Evolutionary conservation across 2,888 invertebrate species (phyloP).

Genomic region (Hymenopus coronatus): DNA sequence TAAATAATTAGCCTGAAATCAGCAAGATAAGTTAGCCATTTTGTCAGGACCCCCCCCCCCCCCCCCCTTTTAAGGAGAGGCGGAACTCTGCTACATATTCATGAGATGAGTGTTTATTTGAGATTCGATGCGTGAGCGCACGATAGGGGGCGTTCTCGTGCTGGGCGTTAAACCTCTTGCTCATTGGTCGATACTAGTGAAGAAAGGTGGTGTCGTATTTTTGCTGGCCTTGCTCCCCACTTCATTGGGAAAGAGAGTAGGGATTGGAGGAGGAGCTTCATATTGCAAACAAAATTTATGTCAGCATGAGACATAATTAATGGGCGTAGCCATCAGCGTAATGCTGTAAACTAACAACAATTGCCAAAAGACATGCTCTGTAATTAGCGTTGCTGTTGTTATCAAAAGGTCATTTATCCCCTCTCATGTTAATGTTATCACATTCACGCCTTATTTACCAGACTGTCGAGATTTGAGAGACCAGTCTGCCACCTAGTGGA

Average conservation of each 20-base stretch:
- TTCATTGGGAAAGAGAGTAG: background rate
- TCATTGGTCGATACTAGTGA: background rate
- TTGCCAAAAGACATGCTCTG: background rate
- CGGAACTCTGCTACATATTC: background rate
- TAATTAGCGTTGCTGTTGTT: background rate
- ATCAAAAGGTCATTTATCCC: background rate
- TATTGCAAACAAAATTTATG: background rate
- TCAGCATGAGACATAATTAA: background rate
- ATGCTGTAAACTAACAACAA: background rate
- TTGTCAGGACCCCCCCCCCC: background rate
- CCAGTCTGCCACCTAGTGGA: slow-evolving; percentile 12
- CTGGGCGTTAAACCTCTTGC: background rate
- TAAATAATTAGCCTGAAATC: background rate
- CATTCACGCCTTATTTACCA: background rate
- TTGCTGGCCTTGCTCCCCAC: background rate
- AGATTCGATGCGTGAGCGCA: background rate
- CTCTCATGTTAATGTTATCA: background rate
- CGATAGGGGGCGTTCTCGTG: background rate
- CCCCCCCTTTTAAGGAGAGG: background rate
- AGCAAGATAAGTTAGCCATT: slow-evolving; percentile 28
- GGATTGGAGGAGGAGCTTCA: background rate
- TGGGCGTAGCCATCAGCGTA: background rate
- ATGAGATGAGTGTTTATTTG: background rate
- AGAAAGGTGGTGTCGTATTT: background rate
- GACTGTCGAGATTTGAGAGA: background rate